Base-by-base conservation (phyloP, 2,888 invertebrate species). In the Synergus umbraculus region DNA sequence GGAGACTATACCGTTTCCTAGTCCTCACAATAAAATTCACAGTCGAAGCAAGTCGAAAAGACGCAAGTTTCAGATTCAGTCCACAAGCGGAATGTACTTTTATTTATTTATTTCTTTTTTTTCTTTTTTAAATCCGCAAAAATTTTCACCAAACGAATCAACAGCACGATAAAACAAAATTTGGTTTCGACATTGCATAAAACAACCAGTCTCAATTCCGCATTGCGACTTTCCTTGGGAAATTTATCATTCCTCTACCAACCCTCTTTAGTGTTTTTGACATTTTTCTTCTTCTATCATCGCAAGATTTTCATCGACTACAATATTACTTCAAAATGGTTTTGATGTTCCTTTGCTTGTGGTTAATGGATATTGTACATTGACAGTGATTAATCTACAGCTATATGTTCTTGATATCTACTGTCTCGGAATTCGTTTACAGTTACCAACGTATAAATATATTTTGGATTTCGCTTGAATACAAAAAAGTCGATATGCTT, bases 401-500 rank as follows among this genome's bases (percentile, higher is more conserved):
- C 63, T 76, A 76, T 63, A 76, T 81, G 44, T 76, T 77, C 81
- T 80, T 81, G 81, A 73, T 73, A 73, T 49, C 69, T 58, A 73
- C 66, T 73, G 73, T 54, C 73, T 73, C 54, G 54, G 54, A 73
- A 58, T 73, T 73, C 54, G 54, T 73, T 73, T 73, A 73, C 81
- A 81, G 84, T 83, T 77, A 84, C 81, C 86, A 87, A 88, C 85
- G 88, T 89, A 90, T 87, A 89, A 90, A 90, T 89, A 89, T 89
- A 88, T 87, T 87, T 87, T 85, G 80, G 84, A 79, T 83, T 85
- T 73, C 78, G 78, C 76, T 86, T 83, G 83, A 85, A 86, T 89
- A 88, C 78, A 89, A 88, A 89, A 87, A 86, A 85, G 84, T 88
- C 88, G 90, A 90, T 90, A 90, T 90, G 90, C 88, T 85, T 89